phyloP scores from a whole-genome alignment of 1,140 invertebrate species.

The Conus betulinus region DNA sequence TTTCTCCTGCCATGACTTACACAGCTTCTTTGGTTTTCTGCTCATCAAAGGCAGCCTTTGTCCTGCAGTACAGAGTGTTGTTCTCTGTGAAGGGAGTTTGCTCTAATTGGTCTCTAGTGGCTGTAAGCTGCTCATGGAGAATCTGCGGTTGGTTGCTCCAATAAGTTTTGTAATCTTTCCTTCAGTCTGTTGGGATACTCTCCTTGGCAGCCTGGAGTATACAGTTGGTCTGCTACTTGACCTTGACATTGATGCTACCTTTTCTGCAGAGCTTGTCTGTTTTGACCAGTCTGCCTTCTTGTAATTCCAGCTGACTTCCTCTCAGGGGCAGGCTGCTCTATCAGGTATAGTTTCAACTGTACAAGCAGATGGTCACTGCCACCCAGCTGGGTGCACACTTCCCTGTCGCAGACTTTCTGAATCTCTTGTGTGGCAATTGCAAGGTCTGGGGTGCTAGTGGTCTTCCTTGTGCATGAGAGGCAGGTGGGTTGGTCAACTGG shows the following conservation, averaged over 20 bases:
- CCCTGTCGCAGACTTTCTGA: not conserved
- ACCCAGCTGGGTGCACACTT: not conserved
- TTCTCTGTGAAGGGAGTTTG: too few species aligned
- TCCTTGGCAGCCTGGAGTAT: not conserved
- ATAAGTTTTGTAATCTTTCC: not conserved
- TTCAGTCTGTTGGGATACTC: not conserved
- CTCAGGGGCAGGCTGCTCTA: not conserved
- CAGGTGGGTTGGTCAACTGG: too few species aligned
- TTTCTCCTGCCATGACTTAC: too few species aligned
- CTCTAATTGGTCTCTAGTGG: too few species aligned
- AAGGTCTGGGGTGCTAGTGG: constrained; percentile 35
- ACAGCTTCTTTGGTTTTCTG: too few species aligned
- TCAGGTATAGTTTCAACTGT: not conserved
- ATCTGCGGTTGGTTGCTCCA: not conserved
- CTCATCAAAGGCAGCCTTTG: too few species aligned
- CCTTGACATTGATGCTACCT: not conserved
- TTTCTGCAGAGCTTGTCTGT: not conserved
- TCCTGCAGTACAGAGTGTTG: too few species aligned
- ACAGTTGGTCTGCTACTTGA: too few species aligned
- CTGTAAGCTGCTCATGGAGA: too few species aligned
- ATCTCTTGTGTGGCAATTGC: constrained; percentile 24
- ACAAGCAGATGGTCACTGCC: not conserved
- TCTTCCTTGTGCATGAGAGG: constrained; percentile 34
- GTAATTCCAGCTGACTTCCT: too few species aligned
- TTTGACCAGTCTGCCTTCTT: too few species aligned